Base-by-base conservation (phyloP, 2,113 vertebrate species). In the Ciconia boyciana region DNA sequence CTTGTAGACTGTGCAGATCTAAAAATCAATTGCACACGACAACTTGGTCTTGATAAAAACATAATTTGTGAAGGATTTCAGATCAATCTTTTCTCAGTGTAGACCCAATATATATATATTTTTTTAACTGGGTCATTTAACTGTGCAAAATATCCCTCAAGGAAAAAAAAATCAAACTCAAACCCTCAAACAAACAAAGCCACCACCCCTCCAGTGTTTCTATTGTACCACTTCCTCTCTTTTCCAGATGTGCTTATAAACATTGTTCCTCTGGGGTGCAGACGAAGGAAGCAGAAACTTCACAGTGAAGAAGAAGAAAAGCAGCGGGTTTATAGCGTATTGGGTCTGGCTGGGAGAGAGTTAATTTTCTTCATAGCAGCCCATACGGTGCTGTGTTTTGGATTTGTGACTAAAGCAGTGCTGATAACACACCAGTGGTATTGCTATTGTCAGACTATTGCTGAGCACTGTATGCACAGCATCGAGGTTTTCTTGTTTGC, bases 31-130 rank as follows among this genome's bases (percentile, higher is more conserved):
- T 94, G 32, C 82, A 58, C 72, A 68, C 34, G 93, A 94, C 70
- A 92, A 92, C 79, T 87, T 72, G 55, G 36, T 94, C 91, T 89
- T 87, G 93, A 96, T 94, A 96, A 97, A 95, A 96, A 92, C 66
- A 85, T 71, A 85, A 94, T 80, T 93, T 95, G 75, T 75, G 72
- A 89, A 90, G 66, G 62, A 94, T 87, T 92, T 97, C 87, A 95
- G 79, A 97, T 91, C 82, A 76, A 94, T 94, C 32, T 93, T 82
- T 94, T 49, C 58, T 52, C 69, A 48, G 28, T 85, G 68, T 55
- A 94, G 72, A 66, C 13, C 34, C 25, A 1, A 75, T 16, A 36
- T 68, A 76, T 52, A 71, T 77, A 58, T 75, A 36, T 46, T 36
- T 60, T 76, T 93, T 41, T 25, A 74, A 77, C 49, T 43, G 10